These are phyloP conservation scores for Blennius ocellaris DNA, from an alignment of 2,113 vertebrate species.

Conservation along the genomic window DNA sequence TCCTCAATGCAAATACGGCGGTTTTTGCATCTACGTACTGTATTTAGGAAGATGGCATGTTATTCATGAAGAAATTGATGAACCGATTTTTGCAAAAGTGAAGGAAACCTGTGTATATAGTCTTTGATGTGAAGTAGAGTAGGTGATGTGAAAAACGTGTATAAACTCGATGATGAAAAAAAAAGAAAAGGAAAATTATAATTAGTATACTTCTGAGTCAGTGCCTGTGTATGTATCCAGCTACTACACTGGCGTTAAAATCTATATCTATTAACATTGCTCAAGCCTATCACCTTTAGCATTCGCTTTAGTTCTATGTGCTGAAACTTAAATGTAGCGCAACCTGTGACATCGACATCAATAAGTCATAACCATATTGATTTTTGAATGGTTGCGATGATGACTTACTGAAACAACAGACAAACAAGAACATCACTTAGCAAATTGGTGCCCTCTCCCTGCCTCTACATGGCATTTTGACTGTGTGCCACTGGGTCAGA, in stretches of 20 bases:
- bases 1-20: too few species aligned
- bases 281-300: neutral
- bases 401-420: conserved; percentile 18
- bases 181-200: neutral
- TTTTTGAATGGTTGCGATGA: conserved; percentile 3
- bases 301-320: neutral
- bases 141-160: too few species aligned
- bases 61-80: too few species aligned
- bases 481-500: conserved; percentile 8
- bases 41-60: too few species aligned
- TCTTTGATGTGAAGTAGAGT: too few species aligned
- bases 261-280: neutral
- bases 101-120: too few species aligned
- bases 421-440: neutral
- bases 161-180: too few species aligned
- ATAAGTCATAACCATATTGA: neutral
- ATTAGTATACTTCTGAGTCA: neutral
- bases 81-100: too few species aligned
- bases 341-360: neutral
- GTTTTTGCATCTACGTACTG: too few species aligned
- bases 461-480: conserved; percentile 7
- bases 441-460: neutral
- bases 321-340: neutral
- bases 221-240: neutral
- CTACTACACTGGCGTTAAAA: neutral